Conservation (phyloP, 2,888 invertebrate genomes). For the Teleogryllus oceanicus region DNA sequence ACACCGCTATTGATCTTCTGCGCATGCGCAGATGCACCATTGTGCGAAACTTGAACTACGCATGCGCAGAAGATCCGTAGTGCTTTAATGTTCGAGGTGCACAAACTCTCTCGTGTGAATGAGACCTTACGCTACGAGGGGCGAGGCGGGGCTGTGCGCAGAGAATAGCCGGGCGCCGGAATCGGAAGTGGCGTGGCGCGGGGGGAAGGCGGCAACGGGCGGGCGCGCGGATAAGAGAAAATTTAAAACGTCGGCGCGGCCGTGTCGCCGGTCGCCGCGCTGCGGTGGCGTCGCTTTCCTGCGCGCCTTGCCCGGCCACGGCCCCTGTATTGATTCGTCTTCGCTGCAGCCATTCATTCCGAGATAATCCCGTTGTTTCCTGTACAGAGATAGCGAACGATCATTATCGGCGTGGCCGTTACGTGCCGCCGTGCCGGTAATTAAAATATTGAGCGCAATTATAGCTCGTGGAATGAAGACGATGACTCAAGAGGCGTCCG, state of each 20-base stretch:
- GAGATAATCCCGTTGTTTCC: conserved; percentile 18
- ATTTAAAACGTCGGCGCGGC: background rate
- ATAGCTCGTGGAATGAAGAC: background rate
- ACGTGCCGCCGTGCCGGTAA: background rate
- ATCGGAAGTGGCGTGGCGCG: no score
- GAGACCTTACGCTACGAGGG: no score
- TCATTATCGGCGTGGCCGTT: background rate
- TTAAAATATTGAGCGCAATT: conserved; percentile 1
- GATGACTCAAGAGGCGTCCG: background rate
- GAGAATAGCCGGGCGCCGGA: no score
- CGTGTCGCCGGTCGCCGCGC: no score
- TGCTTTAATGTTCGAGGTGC: no score
- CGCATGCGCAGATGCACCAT: no score
- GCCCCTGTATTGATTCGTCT: background rate
- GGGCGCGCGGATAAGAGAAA: background rate
- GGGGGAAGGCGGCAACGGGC: background rate
- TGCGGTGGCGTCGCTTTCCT: background rate
- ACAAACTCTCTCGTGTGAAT: no score
- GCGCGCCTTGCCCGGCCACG: background rate
- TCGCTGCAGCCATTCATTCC: background rate
- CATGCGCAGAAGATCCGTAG: no score
- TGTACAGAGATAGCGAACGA: background rate
- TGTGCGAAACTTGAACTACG: no score
- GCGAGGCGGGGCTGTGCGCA: no score
- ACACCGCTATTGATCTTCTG: no score